Conservation (phyloP, 2,113 vertebrate genomes). For the Nicator chloris region DNA sequence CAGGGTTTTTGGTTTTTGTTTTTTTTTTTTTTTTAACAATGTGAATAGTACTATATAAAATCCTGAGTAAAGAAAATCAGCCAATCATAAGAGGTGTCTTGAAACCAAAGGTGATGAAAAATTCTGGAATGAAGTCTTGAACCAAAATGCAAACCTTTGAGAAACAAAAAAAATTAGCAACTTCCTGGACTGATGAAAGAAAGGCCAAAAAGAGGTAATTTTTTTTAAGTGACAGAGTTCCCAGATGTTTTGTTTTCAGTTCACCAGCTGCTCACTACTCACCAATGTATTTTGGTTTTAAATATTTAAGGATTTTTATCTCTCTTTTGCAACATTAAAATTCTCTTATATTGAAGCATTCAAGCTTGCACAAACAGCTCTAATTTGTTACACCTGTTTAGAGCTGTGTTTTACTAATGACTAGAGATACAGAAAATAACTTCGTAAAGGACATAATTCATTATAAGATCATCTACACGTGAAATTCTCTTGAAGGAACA, state of each 20-base stretch:
- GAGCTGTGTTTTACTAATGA: not conserved
- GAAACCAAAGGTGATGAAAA: not conserved
- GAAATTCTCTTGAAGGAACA: not conserved
- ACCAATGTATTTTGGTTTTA: not conserved
- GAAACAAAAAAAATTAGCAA: not conserved
- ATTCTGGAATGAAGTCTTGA: not conserved
- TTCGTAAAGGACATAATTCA: not conserved
- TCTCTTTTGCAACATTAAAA: not conserved
- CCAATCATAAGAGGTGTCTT: not conserved
- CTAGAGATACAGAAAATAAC: not conserved
- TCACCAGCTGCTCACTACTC: not conserved
- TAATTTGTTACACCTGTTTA: not conserved
- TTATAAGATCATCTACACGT: not conserved
- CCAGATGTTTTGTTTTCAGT: not conserved
- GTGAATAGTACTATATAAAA: not conserved
- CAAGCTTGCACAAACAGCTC: not conserved
- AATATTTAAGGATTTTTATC: not conserved
- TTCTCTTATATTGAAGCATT: not conserved
- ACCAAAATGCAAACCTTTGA: not conserved
- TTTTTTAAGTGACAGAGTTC: not conserved
- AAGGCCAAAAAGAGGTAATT: not conserved
- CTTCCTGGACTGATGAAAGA: not conserved
- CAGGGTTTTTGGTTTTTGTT: too few species aligned
- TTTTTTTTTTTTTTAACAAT: not conserved
- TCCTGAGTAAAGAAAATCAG: not conserved